Base-by-base conservation (phyloP, 2,888 invertebrate species). In the Noctua janthina region DNA sequence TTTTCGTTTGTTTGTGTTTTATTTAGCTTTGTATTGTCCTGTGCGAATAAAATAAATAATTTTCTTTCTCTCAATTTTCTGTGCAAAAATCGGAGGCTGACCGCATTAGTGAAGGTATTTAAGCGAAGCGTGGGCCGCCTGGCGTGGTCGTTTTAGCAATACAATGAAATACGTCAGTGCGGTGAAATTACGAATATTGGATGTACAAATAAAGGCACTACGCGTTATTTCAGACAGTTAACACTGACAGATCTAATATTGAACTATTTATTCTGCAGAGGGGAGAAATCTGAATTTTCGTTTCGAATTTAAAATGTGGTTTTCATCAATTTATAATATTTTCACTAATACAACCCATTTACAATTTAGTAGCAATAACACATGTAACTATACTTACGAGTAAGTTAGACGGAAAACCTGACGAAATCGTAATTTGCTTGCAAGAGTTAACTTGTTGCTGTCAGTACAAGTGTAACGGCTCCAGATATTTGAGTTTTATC, bases 191-290 rank as follows among this genome's bases (percentile, higher is more conserved):
- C 29, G 39, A 56, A 29, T 74, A 54, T 77, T 54, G 15, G 15
- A 54, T 46, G 20, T 62, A 76, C 54, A 51, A 46, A 56, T 49
- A 59, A 70, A 77, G 6, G 54, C 23, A 62, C 39, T 66, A 56
- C 17, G 46, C 20, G 68, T 13, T 39, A 35, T n/a, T 64, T 74
- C 13, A 10, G 39, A 20, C 29, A 17, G 6, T 46, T 20, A 23
- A 39, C 49, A 79, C 62, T 64, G 69, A 70, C 54, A 49, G 23
- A 39, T 74, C 54, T 74, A 73, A 64, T 56, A 66, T 74, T 46
- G 17, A 17, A 49, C 54, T 73, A n/a, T 39, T 64, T 64, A 67
- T 43, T n/a, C 20, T 20, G 4, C 35, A 17, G 10, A 49, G 11
- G 39, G 23, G 11, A 39, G 1, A 23, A 76, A 59, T 68, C 5